Evolutionary conservation across 2,888 invertebrate species (phyloP).

Genomic region (Drosophila recens): DNA sequence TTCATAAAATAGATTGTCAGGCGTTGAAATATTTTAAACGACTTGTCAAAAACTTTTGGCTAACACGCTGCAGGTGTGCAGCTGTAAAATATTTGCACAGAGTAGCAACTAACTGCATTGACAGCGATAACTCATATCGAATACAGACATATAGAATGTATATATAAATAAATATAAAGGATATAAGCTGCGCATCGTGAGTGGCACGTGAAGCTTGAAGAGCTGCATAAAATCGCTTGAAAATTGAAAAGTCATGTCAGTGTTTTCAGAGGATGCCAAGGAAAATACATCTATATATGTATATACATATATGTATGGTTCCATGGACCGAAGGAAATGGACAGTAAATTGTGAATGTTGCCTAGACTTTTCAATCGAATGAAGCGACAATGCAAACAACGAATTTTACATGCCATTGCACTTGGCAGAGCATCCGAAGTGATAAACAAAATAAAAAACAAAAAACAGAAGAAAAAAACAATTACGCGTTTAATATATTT

Average conservation of each 20-base stretch:
- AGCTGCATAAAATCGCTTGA: slow-evolving; percentile 36
- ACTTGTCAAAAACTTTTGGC: slow-evolving; percentile 68
- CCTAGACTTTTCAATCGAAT: slow-evolving; percentile 50
- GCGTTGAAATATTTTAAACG: slow-evolving; percentile 61
- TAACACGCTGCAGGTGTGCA: slow-evolving; percentile 42
- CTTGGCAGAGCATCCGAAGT: slow-evolving; percentile 54
- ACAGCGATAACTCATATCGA: slow-evolving; percentile 48
- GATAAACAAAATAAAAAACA: slow-evolving; percentile 20
- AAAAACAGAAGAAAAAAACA: slow-evolving; percentile 53
- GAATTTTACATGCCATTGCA: slow-evolving; percentile 72
- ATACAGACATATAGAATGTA: slow-evolving; percentile 21
- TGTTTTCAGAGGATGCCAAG: slow-evolving; percentile 11
- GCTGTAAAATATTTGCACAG: slow-evolving; percentile 9
- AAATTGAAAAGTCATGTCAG: slow-evolving; percentile 73
- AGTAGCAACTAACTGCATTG: slow-evolving; percentile 47
- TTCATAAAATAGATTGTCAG: slow-evolving; percentile 50
- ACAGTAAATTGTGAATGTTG: slow-evolving; percentile 57
- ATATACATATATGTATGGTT: neutral
- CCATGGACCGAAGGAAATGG: slow-evolving; percentile 29
- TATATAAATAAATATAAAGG: neutral
- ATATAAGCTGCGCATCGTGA: slow-evolving; percentile 18
- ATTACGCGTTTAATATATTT: slow-evolving; percentile 79
- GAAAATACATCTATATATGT: slow-evolving; percentile 17
- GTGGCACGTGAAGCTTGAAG: slow-evolving; percentile 33
- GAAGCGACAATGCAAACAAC: slow-evolving; percentile 63